Percentiles rank a stretch among this genome's conserved stretches.
phyloP scores from a whole-genome alignment of 2,113 vertebrate genomes.

The Lophius piscatorius region DNA sequence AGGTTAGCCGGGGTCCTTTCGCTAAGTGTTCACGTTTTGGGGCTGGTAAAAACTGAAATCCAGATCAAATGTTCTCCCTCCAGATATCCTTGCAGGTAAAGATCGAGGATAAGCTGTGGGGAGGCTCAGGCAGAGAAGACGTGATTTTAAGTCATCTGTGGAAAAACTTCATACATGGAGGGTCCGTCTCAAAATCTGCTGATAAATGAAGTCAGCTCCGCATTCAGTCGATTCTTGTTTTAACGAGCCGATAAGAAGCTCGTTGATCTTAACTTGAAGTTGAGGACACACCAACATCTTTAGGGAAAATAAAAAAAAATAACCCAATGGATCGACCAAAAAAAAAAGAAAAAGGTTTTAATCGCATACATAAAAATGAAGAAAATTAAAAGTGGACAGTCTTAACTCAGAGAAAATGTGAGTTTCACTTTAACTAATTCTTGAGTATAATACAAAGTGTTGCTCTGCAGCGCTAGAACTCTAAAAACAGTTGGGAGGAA shows the following conservation, averaged over 20 bases:
- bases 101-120: background rate
- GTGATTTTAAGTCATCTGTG: too few species aligned
- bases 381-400: background rate
- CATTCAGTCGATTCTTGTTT: too few species aligned
- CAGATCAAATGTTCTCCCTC: background rate
- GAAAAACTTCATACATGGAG: too few species aligned
- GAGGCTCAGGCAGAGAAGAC: constrained; percentile 11
- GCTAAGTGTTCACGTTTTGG: constrained; percentile 3
- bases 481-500: constrained; percentile 9
- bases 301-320: too few species aligned
- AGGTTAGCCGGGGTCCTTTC: constrained; percentile 13
- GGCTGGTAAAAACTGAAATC: constrained; percentile 4
- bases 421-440: background rate
- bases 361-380: too few species aligned
- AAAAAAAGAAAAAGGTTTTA: constrained; percentile 8
- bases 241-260: too few species aligned
- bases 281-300: too few species aligned
- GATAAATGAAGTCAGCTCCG: too few species aligned
- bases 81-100: too few species aligned
- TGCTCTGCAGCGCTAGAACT: constrained; percentile 25
- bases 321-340: constrained; percentile 31
- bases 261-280: too few species aligned
- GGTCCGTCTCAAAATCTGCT: too few species aligned
- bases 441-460: too few species aligned
- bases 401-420: background rate